Evolutionary conservation across 2,113 vertebrate genomes (phyloP), one percentile per base, ranked within the genome.

Genomic region (Silurus glanis): DNA sequence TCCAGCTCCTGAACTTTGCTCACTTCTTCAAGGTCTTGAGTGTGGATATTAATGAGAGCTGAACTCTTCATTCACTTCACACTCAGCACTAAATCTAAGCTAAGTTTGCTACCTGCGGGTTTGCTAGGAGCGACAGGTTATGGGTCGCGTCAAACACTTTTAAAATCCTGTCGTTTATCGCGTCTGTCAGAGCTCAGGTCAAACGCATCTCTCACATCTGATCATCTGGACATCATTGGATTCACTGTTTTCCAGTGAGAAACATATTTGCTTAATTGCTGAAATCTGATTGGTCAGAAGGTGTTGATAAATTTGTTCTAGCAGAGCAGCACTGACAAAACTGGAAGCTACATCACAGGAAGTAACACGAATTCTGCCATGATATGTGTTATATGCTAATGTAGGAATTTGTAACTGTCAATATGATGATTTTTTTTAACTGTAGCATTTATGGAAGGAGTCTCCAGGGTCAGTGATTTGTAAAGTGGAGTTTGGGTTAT

Each of bases 1-100:
- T 62, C 14, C 17, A 71, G 25, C 49, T 72, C 25, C 58, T 81
- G 67, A 88, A 81, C 78, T 47, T 67, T 58, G 71, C 37, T 28
- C 55, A 58, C 79, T 59, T 16, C 6, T 7, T 72, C 9, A 83
- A n/a, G 69, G 67, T 23, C 66, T 69, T 64, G 7, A n/a, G 19
- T n/a, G 5, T 47, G 14, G 25, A 62, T 23, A 37, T 6, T 23
- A 47, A 61, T 45, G 37, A 28, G 14, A 45, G 67, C 25, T 47
- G 69, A 72, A 72, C 23, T 53, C 47, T 76, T 76, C 51, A 4
- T 55, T 55, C 12, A 3, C 6, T 55, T 7, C 49, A 25, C 49
- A 25, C 37, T 37, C 74, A 14, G 23, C 2, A 4, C 49, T n/a
- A 14, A 51, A 1, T 51, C 9, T 51, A 23, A 25, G 49, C 51